Evolutionary conservation across 2,113 vertebrate species (phyloP), one percentile per base, ranked within the genome.

Genomic region (Bagarius yarrelli): DNA sequence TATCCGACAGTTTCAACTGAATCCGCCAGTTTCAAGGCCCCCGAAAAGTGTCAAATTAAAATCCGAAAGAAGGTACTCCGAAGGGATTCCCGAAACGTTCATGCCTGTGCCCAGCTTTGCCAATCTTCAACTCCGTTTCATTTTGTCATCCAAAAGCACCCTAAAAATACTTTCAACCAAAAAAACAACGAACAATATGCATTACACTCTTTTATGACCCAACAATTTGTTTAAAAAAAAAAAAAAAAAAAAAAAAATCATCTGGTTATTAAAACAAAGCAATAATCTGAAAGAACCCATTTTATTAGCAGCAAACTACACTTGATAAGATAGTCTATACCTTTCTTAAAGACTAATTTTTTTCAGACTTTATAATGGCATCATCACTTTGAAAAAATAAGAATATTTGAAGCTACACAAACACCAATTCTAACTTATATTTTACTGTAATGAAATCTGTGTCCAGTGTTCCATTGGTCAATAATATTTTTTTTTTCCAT

Each of bases 391-490:
- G 85, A 56, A 78, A 80, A 71, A 52, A 79, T 61, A 78, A 59
- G 69, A 89, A 84, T 47, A 83, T 90, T 87, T 86, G 83, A 78
- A 89, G 85, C 86, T 90, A 84, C 88, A 90, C 83, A 90, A 87
- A 87, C 89, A 90, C 84, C 80, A 83, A 87, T 89, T 90, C 85
- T 90, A 85, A 83, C 88, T 89, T 87, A 81, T 77, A 86, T 85
- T 86, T 89, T 89, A 61, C 9, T 76, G 86, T 84, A 86, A 87
- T 90, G 87, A 88, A 89, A 85, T 87, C 89, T 94, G 92, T 95
- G 94, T 93, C 95, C 94, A 93, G 91, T 95, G 95, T 94, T 95
- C 95, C 95, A 94, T 90, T 94, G 92, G 94, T 96, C 94, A 95
- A 93, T 93, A 94, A 91, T 89, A 90, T 36, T 59, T 21, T 23